Conservation (phyloP, 1,140 invertebrate genomes). For the Drosophila tani region DNA sequence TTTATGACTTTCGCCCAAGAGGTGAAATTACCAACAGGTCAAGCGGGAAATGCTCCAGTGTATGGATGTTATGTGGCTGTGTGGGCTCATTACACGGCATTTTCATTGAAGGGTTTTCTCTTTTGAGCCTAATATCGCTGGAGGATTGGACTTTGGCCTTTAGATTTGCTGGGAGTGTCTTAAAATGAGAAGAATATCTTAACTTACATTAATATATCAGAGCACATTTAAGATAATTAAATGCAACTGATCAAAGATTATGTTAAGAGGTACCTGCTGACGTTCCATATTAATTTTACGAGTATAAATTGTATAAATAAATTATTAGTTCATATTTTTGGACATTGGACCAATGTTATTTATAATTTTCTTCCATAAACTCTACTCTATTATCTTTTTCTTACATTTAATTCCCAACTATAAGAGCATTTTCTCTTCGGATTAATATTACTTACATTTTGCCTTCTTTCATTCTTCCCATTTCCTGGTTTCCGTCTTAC, state of each 20-base stretch:
- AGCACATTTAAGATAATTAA: not conserved
- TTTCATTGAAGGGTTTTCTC: conserved; percentile 12
- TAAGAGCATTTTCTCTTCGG: conserved; percentile 14
- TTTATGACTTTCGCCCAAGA: conserved; percentile 63
- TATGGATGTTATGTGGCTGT: not conserved
- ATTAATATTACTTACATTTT: not conserved
- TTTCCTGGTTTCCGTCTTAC: conserved; percentile 32
- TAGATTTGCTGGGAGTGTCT: not conserved
- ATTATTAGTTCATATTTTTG: not conserved
- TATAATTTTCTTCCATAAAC: not conserved
- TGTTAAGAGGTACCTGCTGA: no score
- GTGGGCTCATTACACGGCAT: conserved; percentile 6
- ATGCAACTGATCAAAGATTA: no score
- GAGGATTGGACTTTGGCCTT: not conserved
- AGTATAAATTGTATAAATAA: not conserved
- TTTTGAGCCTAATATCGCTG: conserved; percentile 12
- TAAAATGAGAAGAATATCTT: not conserved
- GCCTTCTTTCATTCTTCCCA: conserved; percentile 16
- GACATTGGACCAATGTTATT: no score
- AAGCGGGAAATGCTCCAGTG: conserved; percentile 14
- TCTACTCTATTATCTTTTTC: not conserved
- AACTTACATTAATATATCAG: not conserved
- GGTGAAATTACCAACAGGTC: conserved; percentile 48
- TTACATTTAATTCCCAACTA: not conserved
- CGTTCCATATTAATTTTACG: not conserved